Base-by-base conservation (phyloP, 2,888 invertebrate genomes). In the Loripinus fragilis region DNA sequence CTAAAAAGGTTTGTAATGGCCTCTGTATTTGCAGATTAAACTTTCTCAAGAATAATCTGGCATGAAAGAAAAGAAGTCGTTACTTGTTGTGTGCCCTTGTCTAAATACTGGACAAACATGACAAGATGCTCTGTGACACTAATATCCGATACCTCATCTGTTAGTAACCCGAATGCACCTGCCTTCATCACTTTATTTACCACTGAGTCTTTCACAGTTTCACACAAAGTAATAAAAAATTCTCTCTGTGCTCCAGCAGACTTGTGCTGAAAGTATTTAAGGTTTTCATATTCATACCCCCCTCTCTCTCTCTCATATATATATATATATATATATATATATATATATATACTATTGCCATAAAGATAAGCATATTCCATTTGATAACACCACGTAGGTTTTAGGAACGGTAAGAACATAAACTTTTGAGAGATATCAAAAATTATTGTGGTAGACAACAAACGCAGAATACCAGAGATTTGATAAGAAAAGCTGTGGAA, bases 201-300 rank as follows among this genome's bases (percentile, higher is more conserved):
- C 8, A 78, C 15, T 17, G n/a, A 2, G n/a, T 75, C 35, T 28
- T 52, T 77, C 17, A 72, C 41, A 17, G 71, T 38, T 30, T 71
- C 17, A 0, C 76, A 73, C n/a, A 80, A 10, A 10, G 52, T 71
- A 28, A 66, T 17, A 42, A 76, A 80, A 20, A 80, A 42, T n/a
- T 80, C 76, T 45, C 28, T 71, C 35, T 74, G 74, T 0, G 76
- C 50, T 12, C 66, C 71, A 17, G 30, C 66, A 41, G 75, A 69
- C 48, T 48, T 71, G 65, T 81, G 76, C 2, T 74, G 20, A 75
- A 78, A 81, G 48, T 70, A 78, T 50, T 70, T 76, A 17, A 81
- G 41, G 17, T 50, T 50, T 30, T 67, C 33, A 60, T 23, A 45
- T 25, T 75, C 74, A 73, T 20, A 78, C 0, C 60, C 71, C 20